Evolutionary conservation across 1,140 invertebrate species (phyloP), one percentile per base, ranked within the genome.

Genomic region (Drosophila mayri): DNA sequence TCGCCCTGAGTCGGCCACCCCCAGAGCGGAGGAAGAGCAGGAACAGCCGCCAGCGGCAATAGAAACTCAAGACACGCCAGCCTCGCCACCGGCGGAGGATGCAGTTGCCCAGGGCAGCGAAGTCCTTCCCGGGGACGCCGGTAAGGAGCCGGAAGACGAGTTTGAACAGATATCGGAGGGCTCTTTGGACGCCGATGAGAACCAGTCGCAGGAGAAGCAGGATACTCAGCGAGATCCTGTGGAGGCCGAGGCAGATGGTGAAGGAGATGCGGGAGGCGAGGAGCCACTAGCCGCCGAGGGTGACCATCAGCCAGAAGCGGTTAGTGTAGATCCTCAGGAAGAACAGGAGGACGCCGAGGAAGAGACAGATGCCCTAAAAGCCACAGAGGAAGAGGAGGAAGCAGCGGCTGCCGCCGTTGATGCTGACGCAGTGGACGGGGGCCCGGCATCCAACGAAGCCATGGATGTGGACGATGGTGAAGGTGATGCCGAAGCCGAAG

Each of bases 151-250:
- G 10, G 87, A 83, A 4, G 91, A 92, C 1, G 91, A 92, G 38
- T 92, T 92, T 46, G 91, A 92, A 30, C 87, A 92, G 73, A 86
- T 92, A 32, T 92, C 91, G 12, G 87, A 91, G 43, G 91, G 87
- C 3, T 90, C 91, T 5, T 60, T 92, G 47, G 91, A 92, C 32
- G 70, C 85, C 37, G 87, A 91, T 38, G 91, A 92, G 11, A 62
- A 62, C 43, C 88, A 90, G 41, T 91, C 91, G 18, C 74, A 71
- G 30, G 88, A 65, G 0, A 91, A 88, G 57, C 52, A 38, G 6
- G 57, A 30, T n/a, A 59, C 44, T n/a, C 50, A 70, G 6, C 55
- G 43, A 12, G 59, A 66, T 52, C 63, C 72, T 3, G 20, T 70
- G 11, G 63, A 73, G 18, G 46, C 35, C 16, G 59, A 52, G 2